Evolutionary conservation across 2,888 invertebrate genomes (phyloP).

Genomic region (Xanthorhoe spadicearia): DNA sequence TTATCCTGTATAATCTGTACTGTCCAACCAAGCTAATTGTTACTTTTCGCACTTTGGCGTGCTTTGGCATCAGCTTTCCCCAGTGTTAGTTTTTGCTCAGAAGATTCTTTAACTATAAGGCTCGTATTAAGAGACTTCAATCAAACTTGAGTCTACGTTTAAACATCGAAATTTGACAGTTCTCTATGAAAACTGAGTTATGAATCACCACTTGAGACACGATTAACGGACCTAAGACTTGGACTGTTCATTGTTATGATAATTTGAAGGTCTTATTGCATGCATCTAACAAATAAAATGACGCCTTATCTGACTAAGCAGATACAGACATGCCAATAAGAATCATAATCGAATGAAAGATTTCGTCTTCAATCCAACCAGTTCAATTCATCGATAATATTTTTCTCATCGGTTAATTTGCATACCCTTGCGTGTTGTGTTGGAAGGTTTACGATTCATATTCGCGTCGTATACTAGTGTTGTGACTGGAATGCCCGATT

Average conservation of each 20-base stretch:
- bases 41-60: background rate
- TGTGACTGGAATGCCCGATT: slow-evolving; percentile 40
- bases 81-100: background rate
- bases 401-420: slow-evolving; percentile 19
- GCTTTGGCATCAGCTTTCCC: background rate
- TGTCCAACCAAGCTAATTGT: background rate
- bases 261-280: background rate
- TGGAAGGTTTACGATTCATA: slow-evolving; percentile 31
- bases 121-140: too few species aligned
- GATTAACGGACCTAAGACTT: too few species aligned
- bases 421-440: slow-evolving; percentile 15
- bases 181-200: too few species aligned
- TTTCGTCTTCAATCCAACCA: background rate
- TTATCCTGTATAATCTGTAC: background rate
- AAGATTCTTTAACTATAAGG: background rate
- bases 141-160: too few species aligned
- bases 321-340: background rate
- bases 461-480: slow-evolving; percentile 29
- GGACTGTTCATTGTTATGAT: background rate
- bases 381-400: slow-evolving; percentile 22
- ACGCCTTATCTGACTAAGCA: background rate
- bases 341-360: background rate
- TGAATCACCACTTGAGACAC: too few species aligned
- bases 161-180: too few species aligned
- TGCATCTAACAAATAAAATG: background rate